Evolutionary conservation across 2,888 invertebrate genomes (phyloP), one percentile per base, ranked within the genome.

Genomic region (Cheilosia impressa): DNA sequence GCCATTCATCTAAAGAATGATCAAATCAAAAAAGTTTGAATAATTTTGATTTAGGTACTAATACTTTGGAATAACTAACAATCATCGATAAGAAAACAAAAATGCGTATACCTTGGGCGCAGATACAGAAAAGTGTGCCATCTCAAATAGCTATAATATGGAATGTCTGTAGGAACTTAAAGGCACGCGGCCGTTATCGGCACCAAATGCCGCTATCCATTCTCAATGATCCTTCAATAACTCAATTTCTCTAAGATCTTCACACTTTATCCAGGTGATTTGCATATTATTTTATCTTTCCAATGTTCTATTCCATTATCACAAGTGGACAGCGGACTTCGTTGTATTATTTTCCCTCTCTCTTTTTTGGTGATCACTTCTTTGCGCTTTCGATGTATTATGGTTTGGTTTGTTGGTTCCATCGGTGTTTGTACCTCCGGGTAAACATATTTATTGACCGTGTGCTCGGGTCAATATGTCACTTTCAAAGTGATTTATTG

Each of bases 401-500:
- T 38, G 69, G 63, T 63, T 57, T 27, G 62, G 52, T n/a, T 76
- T 66, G 69, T 57, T 66, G 65, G 76, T 76, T 81, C 55, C 76
- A 62, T 80, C 50, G 65, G 76, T 80, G 65, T 81, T 85, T 77
- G 68, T 68, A 81, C 85, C 85, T 85, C 76, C 85, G 72, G 76
- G 72, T 81, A 85, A 85, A 85, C 72, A 85, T 85, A 85, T 85
- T 85, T 85, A 85, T 85, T 81, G 81, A 85, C 85, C 85, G 81
- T 77, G 76, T 76, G 81, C 81, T 85, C 76, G 77, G 85, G 85
- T 85, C 85, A 85, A 85, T 85, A 85, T 85, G 85, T 85, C 85
- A 85, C 85, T 81, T 85, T 81, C 85, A 85, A 81, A 81, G 85
- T 81, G 85, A 85, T 85, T 85, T 85, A 85, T 85, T 85, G 81